Evolutionary conservation across 2,888 invertebrate genomes (phyloP).

Genomic region (Pterostichus niger): DNA sequence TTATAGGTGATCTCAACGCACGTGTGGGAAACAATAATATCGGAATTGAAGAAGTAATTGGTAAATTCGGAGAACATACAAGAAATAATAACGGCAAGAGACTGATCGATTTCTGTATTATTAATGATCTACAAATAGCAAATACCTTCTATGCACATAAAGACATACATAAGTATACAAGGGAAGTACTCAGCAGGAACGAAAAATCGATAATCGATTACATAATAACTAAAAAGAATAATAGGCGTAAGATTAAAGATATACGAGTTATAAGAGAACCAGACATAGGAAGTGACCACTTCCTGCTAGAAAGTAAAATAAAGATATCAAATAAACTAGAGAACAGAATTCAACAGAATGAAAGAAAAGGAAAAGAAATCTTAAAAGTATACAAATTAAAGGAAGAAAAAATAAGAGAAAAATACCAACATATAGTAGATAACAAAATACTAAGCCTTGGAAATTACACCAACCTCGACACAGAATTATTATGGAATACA

Average conservation of each 20-base stretch:
- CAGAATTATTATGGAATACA: neutral
- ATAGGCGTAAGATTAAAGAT: neutral
- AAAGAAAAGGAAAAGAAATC: neutral
- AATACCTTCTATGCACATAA: neutral
- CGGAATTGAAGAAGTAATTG: neutral
- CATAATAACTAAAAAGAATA: neutral
- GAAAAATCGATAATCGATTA: neutral
- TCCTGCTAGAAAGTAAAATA: neutral
- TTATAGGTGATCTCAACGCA: neutral
- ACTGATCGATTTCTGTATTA: too few relatives aligned
- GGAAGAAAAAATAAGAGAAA: neutral
- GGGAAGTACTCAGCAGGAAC: neutral
- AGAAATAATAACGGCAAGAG: conserved; percentile 4
- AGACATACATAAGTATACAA: conserved; percentile 1
- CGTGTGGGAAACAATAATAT: neutral
- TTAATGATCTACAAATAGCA: neutral
- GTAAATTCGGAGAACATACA: neutral
- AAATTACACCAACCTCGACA: neutral
- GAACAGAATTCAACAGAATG: neutral
- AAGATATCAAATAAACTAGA: neutral
- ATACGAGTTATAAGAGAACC: neutral
- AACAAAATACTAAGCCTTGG: neutral
- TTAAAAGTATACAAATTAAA: conserved; percentile 1
- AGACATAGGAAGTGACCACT: conserved; percentile 2
- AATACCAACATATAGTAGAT: neutral